Base-by-base conservation (phyloP, 1,140 invertebrate species). In the Drosophila neocordata region DNA sequence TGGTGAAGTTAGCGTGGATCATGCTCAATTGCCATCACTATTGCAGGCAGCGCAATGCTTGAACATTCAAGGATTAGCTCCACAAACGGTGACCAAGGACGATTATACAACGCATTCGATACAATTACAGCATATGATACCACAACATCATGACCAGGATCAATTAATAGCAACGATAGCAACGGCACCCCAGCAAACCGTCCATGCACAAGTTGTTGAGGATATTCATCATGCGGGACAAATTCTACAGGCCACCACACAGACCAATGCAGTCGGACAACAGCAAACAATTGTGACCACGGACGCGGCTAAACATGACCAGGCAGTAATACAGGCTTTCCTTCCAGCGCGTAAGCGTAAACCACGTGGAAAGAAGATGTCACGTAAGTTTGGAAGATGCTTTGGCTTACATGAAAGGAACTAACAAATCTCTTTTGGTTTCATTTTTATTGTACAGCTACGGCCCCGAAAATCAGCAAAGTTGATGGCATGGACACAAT, bases 1-100 rank as follows among this genome's bases (percentile, higher is more conserved):
- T 20, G 94, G 94, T 38, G 93, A 94, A 92, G 94, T 95, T 4
- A 94, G 94, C 58, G 93, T 94, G 1, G 94, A 94, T 79, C 93
- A 94, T 55, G 93, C 93, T 48, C 93, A 94, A 71, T 85, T 95
- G 44, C 94, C 94, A 13, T 94, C 94, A 8, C 85, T 95, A 13
- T 89, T 94, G 41, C 94, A 95, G 91, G 94, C 94, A 53, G 94
- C 94, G 18, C 93, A 94, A 72, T 94, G 93, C 73, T 91, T 94
- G 34, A 93, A 93, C 70, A 94, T 94, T 61, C 94, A 94, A 77
- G 94, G 94, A 15, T 75, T 94, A 59, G 93, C 93, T 9, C 93
- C 94, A 37, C 92, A 90, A 64, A 92, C 90, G 12, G 91, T 92
- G 55, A 89, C 91, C 38, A 91, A 92, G 74, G 90, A 91, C 62